Evolutionary conservation across 2,113 vertebrate species (phyloP), one percentile per base, ranked within the genome.

Genomic region (Craseonycteris thonglongyai): DNA sequence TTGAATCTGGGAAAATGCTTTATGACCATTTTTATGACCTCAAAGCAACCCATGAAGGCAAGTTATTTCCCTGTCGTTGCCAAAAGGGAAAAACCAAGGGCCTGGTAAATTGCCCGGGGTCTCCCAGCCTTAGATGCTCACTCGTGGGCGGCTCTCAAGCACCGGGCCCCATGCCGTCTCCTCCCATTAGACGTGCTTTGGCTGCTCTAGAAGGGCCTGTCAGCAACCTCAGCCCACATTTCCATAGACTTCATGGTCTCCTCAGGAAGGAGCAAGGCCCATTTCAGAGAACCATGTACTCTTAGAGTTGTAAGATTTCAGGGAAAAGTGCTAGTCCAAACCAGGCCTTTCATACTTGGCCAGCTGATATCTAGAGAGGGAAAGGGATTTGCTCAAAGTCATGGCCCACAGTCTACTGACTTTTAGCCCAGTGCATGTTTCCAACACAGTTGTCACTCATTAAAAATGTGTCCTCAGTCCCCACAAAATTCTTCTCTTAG

Each of bases 1-100:
- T 88, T 88, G 93, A 96, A 97, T 97, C 97, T 97, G 95, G 96
- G 97, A 97, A 96, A 97, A 96, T 95, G 95, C 96, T 97, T 97
- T 97, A 97, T 97, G 96, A 87, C 92, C 92, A n/a, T 66, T 97
- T 97, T 97, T 97, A 96, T 96, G 95, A 97, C 93, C 95, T 97
- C 97, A 95, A 51, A 94, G 95, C 95, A 97, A 95, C 92, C 76
- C 93, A 49, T 88, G 42, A 78, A 94, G 74, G 94, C 96, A 75
- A 96, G 94, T 95, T 93, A 96, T 96, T 96, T 96, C 81, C 78
- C 81, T 83, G 22, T 90, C 81, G 75, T 94, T 95, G 95, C 96
- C 96, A 97, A 95, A 94, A 58, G 81, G 91, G 92, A 47, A 90
- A 95, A 97, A 94, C 92, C 94, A 93, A 95, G 75, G 75, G 72